Percentiles rank a stretch among this genome's conserved stretches.
Conservation (phyloP, 2,888 invertebrate genomes). For the Harmothoe impar region DNA sequence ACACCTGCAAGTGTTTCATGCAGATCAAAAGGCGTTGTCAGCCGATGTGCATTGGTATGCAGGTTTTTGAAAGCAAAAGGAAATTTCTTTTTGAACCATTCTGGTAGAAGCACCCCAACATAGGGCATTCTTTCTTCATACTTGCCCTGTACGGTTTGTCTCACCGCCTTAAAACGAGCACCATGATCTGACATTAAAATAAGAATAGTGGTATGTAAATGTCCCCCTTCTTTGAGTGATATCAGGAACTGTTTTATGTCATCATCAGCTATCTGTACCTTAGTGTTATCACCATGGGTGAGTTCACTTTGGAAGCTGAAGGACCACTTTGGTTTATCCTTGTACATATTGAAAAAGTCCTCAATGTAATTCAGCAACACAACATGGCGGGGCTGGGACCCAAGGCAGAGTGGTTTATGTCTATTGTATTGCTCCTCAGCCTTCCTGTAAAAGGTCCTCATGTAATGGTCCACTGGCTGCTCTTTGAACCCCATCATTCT, state of each 20-base stretch:
- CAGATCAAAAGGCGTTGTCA: conserved; percentile 95
- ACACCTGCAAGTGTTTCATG: conserved; percentile 90
- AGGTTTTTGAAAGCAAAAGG: conserved; percentile 86
- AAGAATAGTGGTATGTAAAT: conserved; percentile 89
- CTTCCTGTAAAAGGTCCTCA: conserved; percentile 86
- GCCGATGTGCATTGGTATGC: conserved; percentile 87
- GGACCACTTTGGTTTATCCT: conserved; percentile 89
- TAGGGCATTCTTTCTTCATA: conserved; percentile 95
- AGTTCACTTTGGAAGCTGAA: conserved; percentile 95
- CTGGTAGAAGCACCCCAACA: conserved; percentile 91
- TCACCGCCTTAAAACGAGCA: conserved; percentile 89
- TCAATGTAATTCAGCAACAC: conserved; percentile 83
- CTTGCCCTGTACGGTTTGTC: no score
- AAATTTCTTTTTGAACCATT: conserved; percentile 87
- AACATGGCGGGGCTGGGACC: conserved; percentile 88
- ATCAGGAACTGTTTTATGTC: conserved; percentile 87
- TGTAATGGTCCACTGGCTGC: conserved; percentile 94
- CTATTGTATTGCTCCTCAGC: not conserved
- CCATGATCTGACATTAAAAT: conserved; percentile 97
- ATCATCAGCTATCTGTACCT: conserved; percentile 87
- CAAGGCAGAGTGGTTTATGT: conserved; percentile 86
- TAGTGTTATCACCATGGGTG: conserved; percentile 93
- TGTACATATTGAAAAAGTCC: conserved; percentile 87
- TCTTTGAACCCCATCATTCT: conserved; percentile 90
- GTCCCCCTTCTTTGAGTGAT: not conserved